Conservation (phyloP, 2,797 vertebrate species). For the Pipistrellus nathusii region DNA sequence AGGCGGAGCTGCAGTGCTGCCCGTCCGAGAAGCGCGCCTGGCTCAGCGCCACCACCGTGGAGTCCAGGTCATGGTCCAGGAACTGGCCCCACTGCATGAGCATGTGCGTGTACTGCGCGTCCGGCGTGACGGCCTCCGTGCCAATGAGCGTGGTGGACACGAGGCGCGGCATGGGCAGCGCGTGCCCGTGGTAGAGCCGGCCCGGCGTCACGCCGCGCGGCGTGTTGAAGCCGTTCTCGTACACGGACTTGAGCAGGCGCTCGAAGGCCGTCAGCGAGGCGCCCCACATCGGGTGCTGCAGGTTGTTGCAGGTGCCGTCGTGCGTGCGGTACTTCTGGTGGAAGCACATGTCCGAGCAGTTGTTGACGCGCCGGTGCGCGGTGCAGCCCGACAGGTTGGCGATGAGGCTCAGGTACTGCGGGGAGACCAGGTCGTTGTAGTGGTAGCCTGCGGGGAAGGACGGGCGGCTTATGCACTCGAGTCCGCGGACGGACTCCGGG, state of each 20-base stretch:
- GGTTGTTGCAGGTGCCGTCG: constrained; percentile 98
- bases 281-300: constrained; percentile 99
- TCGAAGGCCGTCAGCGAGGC: constrained; percentile 97
- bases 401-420: constrained; percentile 96
- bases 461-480: too few relatives aligned
- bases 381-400: constrained; percentile 98
- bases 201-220: constrained; percentile 92
- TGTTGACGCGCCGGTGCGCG: constrained; percentile 95
- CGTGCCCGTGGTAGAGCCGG: constrained; percentile 90
- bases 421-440: constrained; percentile 98
- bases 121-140: constrained; percentile 94
- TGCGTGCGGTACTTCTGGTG: constrained; percentile 98
- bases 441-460: constrained; percentile 92
- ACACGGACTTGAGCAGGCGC: constrained; percentile 95
- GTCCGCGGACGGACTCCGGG: not conserved
- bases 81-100: constrained; percentile 99
- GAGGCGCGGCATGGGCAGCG: constrained; percentile 94
- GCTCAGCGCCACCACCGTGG: constrained; percentile 95
- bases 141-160: constrained; percentile 96
- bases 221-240: constrained; percentile 98
- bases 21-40: constrained; percentile 98
- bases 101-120: constrained; percentile 97
- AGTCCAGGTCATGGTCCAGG: constrained; percentile 97
- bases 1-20: constrained; percentile 94
- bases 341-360: constrained; percentile 99